phyloP scores from a whole-genome alignment of 2,797 vertebrate species.

The Coilia nasus region DNA sequence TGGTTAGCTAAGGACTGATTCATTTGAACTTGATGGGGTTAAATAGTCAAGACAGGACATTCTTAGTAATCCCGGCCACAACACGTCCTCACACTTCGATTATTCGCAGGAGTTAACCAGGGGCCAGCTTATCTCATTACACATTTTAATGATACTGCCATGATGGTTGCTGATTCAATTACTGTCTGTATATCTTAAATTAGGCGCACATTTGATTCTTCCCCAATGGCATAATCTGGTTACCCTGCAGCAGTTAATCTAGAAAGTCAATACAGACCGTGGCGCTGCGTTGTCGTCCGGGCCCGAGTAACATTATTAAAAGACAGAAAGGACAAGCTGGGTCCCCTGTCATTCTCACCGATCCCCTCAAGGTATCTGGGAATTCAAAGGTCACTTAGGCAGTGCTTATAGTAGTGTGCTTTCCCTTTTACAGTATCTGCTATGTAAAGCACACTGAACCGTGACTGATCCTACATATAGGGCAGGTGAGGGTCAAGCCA shows the following conservation, averaged over 20 bases:
- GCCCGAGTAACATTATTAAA: background rate
- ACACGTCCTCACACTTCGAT: constrained; percentile 14
- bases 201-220: constrained; percentile 50
- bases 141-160: constrained; percentile 43
- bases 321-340: background rate
- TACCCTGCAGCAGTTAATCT: constrained; percentile 31
- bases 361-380: background rate
- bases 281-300: background rate
- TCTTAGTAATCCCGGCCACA: background rate
- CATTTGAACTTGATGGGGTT: background rate
- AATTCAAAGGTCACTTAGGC: background rate
- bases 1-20: background rate
- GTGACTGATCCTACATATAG: background rate
- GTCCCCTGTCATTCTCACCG: background rate
- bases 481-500: background rate
- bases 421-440: background rate
- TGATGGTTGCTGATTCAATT: constrained; percentile 46
- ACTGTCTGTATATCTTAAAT: constrained; percentile 42
- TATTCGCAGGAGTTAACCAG: constrained; percentile 38
- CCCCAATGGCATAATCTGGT: constrained; percentile 30
- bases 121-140: constrained; percentile 47
- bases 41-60: background rate
- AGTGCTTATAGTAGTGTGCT: background rate
- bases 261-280: constrained; percentile 39
- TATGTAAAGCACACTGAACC: background rate